Conservation (phyloP, 1,140 invertebrate genomes). For the Heliconius hewitsoni region DNA sequence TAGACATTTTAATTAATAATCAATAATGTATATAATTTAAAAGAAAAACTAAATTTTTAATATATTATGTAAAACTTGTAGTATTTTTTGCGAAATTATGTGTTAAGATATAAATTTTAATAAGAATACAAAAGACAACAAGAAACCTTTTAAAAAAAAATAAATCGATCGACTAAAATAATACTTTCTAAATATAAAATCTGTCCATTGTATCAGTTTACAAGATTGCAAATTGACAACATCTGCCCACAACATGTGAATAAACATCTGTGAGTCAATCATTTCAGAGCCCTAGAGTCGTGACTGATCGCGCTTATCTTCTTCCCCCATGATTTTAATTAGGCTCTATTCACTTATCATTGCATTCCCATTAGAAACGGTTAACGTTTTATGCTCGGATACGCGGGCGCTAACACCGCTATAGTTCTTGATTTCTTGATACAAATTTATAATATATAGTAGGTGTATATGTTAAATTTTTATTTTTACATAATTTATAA, state of each 20-base stretch:
- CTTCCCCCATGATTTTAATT: slow-evolving; percentile 61
- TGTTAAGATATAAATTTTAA: neutral
- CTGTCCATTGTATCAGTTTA: slow-evolving; percentile 30
- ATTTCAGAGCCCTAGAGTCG: slow-evolving; percentile 46
- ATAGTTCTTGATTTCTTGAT: slow-evolving; percentile 40
- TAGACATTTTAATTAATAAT: too few relatives aligned
- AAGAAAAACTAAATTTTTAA: too few relatives aligned
- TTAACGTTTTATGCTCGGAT: slow-evolving; percentile 60
- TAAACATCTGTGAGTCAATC: slow-evolving; percentile 57
- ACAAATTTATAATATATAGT: too few relatives aligned
- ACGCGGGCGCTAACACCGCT: slow-evolving; percentile 48
- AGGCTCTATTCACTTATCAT: slow-evolving; percentile 68
- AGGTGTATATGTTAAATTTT: too few relatives aligned
- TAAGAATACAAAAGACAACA: neutral
- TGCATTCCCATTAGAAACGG: slow-evolving; percentile 60
- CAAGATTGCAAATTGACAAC: slow-evolving; percentile 53
- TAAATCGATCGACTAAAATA: too few relatives aligned
- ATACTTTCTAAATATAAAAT: slow-evolving; percentile 1
- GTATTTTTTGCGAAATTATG: too few relatives aligned
- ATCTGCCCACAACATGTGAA: slow-evolving; percentile 55
- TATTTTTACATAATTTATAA: neutral
- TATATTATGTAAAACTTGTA: too few relatives aligned
- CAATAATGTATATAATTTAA: too few relatives aligned
- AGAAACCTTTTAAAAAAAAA: too few relatives aligned
- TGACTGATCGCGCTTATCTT: slow-evolving; percentile 57